Evolutionary conservation across 2,888 invertebrate species (phyloP).

Genomic region (Vesta saturnalis): DNA sequence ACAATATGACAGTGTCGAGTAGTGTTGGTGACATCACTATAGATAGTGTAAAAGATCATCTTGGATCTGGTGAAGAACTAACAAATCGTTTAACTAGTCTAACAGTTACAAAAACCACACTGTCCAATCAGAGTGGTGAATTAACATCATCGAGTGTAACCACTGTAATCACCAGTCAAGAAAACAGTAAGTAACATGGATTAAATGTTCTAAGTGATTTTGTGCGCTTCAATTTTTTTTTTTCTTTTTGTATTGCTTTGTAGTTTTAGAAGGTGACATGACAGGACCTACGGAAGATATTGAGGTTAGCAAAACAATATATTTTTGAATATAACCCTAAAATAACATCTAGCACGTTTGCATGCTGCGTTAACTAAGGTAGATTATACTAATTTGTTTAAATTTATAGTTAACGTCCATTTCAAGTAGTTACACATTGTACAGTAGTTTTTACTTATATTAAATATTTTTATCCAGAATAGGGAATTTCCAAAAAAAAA

Average conservation of each 20-base stretch:
- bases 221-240: slow-evolving; percentile 47
- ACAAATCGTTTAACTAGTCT: slow-evolving; percentile 56
- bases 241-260: slow-evolving; percentile 57
- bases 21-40: slow-evolving; percentile 90
- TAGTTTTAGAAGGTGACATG: slow-evolving; percentile 59
- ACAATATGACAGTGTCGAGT: slow-evolving; percentile 66
- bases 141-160: slow-evolving; percentile 62
- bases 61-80: slow-evolving; percentile 62
- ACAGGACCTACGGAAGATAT: slow-evolving; percentile 53
- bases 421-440: too few species aligned
- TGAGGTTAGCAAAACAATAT: slow-evolving; percentile 57
- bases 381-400: not conserved
- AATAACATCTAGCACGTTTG: slow-evolving; percentile 24
- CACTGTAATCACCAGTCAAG: slow-evolving; percentile 54
- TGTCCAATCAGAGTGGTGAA: slow-evolving; percentile 60
- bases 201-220: slow-evolving; percentile 13
- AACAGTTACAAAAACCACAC: slow-evolving; percentile 70
- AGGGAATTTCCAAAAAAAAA: too few species aligned
- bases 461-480: too few species aligned
- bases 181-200: slow-evolving; percentile 62
- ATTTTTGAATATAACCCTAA: slow-evolving; percentile 26
- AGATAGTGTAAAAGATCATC: slow-evolving; percentile 92
- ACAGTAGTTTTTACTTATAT: too few species aligned
- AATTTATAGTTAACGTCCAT: not conserved
- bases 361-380: slow-evolving; percentile 19